Conservation (phyloP, 1,140 invertebrate species). For the Aradophagus sp. region DNA sequence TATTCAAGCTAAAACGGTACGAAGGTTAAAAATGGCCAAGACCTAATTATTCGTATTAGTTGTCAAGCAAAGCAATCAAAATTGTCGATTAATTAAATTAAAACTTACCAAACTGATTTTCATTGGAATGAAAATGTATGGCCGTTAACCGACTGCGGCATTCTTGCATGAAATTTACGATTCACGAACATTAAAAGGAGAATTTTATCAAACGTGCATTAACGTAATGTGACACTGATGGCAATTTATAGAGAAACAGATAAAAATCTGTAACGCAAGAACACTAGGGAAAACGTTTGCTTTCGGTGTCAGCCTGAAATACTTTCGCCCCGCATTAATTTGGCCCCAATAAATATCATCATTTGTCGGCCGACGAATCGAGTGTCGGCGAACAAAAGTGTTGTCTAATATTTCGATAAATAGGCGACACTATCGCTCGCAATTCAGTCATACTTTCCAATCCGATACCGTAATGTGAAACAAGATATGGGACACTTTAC, state of each 20-base stretch:
- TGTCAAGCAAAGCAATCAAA: no score
- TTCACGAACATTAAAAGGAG: no score
- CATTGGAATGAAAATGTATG: no score
- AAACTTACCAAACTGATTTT: no score
- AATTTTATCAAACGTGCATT: no score
- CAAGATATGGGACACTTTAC: conserved; percentile 6
- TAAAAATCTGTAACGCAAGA: not conserved
- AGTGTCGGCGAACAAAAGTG: conserved; percentile 7
- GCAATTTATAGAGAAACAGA: not conserved
- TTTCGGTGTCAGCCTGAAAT: not conserved
- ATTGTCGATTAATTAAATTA: no score
- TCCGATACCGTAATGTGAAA: conserved; percentile 33
- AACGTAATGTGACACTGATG: no score
- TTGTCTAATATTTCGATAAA: conserved; percentile 18
- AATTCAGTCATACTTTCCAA: conserved; percentile 30
- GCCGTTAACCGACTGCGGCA: no score
- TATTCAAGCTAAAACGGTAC: no score
- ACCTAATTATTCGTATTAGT: no score
- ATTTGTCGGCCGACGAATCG: not conserved
- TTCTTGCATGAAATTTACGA: no score
- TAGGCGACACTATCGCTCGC: conserved; percentile 19
- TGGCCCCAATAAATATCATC: not conserved
- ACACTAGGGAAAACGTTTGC: not conserved
- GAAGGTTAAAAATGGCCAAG: no score
- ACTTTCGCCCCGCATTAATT: not conserved